phyloP scores from a whole-genome alignment of 2,888 invertebrate species.

The Gerosis bhagava region DNA sequence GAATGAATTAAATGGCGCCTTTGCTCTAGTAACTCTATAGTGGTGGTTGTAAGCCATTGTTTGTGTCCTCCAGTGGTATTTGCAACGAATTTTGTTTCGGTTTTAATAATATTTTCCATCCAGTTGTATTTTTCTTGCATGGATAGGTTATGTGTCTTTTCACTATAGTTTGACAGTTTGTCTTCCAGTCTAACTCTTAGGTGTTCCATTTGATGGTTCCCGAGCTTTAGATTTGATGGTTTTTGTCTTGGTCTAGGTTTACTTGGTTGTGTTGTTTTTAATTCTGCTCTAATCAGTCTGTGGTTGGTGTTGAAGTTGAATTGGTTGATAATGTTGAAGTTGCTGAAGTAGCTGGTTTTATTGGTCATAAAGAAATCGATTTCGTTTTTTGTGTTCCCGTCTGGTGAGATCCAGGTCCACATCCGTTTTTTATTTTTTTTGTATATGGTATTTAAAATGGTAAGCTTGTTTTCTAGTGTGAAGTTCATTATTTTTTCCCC shows the following conservation, averaged over 20 bases:
- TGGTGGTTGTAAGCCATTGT: not conserved
- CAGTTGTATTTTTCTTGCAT: constrained; percentile 17
- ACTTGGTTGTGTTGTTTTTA: too few species aligned
- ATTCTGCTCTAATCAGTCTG: constrained; percentile 19
- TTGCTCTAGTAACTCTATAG: constrained; percentile 1
- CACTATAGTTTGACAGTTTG: not conserved
- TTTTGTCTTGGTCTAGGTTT: too few species aligned
- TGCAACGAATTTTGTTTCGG: too few species aligned
- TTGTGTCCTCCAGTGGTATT: not conserved
- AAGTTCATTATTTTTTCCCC: constrained; percentile 5
- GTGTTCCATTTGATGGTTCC: constrained; percentile 4
- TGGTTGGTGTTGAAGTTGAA: constrained; percentile 25
- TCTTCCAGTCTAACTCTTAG: not conserved
- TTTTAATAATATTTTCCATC: constrained; percentile 13
- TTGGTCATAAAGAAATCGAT: constrained; percentile 32
- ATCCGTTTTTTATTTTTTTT: constrained; percentile 31
- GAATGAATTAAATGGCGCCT: not conserved
- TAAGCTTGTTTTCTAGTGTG: constrained; percentile 27
- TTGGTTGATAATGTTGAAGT: constrained; percentile 13
- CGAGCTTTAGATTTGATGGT: constrained; percentile 19
- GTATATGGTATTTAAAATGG: constrained; percentile 27
- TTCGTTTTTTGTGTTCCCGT: constrained; percentile 34
- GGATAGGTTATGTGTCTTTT: constrained; percentile 2
- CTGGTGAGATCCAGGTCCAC: constrained; percentile 36
- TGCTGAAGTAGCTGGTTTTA: constrained; percentile 11